Evolutionary conservation across 2,888 invertebrate genomes (phyloP), one percentile per base, ranked within the genome.

Genomic region (Loripinus fragilis): DNA sequence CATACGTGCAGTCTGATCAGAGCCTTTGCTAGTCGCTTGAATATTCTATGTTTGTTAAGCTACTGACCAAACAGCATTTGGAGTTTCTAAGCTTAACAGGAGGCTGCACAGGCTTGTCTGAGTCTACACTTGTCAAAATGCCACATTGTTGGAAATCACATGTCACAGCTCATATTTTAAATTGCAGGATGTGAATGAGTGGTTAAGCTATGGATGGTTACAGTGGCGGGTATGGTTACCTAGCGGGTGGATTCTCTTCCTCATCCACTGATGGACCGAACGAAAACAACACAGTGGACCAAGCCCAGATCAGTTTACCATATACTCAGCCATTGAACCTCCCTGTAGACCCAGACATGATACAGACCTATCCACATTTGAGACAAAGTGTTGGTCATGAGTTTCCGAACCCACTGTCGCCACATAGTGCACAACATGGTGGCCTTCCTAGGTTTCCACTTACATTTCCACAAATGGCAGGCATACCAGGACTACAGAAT

Each of bases 321-420:
- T 55, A 55, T 28, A 55, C 25, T 5, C 55, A 55, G 28, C 55
- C 23, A 25, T 7, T 28, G 7, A 28, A 28, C 15, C 23, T 28
- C 25, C 25, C 55, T n/a, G 28, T 28, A 55, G 25, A 55, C 3
- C 55, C 23, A 55, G 55, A 55, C 25, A 23, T 55, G 25, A 23
- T 55, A 15, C 55, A 55, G 55, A 55, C 25, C 23, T 55, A 55
- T 55, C 55, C 55, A 10, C 55, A 55, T 15, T 23, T 55, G 55
- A 55, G 55, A 15, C 55, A 55, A 5, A 55, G 25, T 23, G 23
- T 55, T 10, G 55, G 55, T 25, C 55, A 55, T 55, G 55, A 55
- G 12, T 55, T 28, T 23, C 55, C 23, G 28, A 55, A 28, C 15
- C 55, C 55, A 28, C n/a, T 55, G 23, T 55, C 55, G 23, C 55